phyloP scores from a whole-genome alignment of 2,797 vertebrate species.

The Epinephelus awoara region DNA sequence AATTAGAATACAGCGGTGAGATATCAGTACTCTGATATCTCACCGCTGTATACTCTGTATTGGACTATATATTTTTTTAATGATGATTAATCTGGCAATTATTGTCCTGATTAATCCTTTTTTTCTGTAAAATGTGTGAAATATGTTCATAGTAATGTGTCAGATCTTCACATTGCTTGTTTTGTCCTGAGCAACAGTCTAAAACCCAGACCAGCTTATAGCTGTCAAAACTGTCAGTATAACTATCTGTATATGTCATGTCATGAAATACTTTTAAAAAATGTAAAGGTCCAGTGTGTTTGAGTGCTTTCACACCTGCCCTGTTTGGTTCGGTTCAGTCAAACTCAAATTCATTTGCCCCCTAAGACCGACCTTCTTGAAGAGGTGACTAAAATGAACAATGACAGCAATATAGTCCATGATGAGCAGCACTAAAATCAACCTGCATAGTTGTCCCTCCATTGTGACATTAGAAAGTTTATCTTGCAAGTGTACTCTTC shows the following conservation, averaged over 20 bases:
- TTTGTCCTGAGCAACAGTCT: neutral
- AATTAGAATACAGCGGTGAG: conserved; percentile 5
- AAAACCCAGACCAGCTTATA: neutral
- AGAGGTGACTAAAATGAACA: no score
- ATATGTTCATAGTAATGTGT: conserved; percentile 16
- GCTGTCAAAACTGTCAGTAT: no score
- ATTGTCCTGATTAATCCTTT: neutral
- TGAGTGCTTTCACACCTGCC: no score
- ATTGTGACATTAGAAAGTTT: no score
- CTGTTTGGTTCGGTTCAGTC: no score
- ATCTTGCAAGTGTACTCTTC: no score
- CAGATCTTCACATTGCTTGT: neutral
- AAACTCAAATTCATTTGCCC: no score
- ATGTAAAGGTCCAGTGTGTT: neutral
- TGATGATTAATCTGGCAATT: conserved; percentile 4
- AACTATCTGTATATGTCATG: neutral
- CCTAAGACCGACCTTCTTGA: no score
- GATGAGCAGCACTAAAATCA: no score
- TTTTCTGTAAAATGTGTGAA: conserved; percentile 5
- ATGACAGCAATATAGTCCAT: no score
- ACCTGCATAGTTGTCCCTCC: no score
- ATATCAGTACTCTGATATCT: conserved; percentile 16
- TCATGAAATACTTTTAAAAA: neutral
- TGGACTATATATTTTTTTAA: neutral
- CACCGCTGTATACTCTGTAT: conserved; percentile 9